phyloP scores from a whole-genome alignment of 2,113 vertebrate species.

The Rhipidura dahli region DNA sequence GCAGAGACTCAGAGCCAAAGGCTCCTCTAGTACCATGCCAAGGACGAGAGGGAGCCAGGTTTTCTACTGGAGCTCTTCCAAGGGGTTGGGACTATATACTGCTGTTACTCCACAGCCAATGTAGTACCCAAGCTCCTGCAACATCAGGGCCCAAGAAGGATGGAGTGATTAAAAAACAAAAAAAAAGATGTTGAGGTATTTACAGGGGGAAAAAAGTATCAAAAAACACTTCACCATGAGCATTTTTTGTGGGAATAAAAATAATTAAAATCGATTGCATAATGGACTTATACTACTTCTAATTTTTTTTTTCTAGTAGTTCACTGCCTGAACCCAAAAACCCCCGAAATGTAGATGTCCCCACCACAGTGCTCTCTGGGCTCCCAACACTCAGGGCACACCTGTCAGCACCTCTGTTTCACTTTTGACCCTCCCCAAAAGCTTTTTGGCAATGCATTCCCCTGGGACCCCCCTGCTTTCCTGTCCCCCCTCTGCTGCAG shows the following conservation, averaged over 20 bases:
- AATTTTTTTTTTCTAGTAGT: not conserved
- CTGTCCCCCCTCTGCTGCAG: fast-evolving
- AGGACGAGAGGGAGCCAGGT: not conserved
- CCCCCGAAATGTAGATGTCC: not conserved
- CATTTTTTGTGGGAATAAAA: slow-evolving; percentile 23
- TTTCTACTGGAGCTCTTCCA: not conserved
- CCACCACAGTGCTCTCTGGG: fast-evolving
- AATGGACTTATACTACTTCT: not conserved
- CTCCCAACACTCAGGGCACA: fast-evolving
- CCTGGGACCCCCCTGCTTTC: not conserved
- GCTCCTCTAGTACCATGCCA: not conserved
- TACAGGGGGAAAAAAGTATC: not conserved
- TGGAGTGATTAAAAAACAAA: not conserved
- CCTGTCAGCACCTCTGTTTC: not conserved
- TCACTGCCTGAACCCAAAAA: not conserved
- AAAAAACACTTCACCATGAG: not conserved
- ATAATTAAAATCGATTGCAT: not conserved
- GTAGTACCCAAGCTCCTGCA: not conserved
- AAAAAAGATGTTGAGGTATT: not conserved
- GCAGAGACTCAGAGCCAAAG: not conserved
- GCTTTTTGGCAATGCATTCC: fast-evolving
- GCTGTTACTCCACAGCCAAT: not conserved
- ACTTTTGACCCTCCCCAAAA: not conserved
- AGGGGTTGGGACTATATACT: not conserved
- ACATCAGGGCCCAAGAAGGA: fast-evolving